Percentiles rank a stretch among this genome's conserved stretches.
phyloP scores from a whole-genome alignment of 2,797 vertebrate genomes.

The Sebastes hopkinsi region DNA sequence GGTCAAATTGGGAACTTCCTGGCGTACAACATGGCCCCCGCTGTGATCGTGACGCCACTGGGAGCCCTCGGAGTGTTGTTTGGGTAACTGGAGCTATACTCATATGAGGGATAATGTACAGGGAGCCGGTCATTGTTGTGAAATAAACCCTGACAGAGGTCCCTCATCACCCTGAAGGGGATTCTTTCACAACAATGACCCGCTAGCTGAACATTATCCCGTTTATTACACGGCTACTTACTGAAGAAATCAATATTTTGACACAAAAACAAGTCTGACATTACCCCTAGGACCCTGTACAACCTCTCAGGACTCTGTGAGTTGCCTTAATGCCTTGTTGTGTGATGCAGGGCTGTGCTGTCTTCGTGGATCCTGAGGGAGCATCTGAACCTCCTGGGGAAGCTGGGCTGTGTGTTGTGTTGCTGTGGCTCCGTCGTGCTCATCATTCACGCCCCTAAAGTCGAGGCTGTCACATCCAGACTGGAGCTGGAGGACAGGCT shows the following conservation, averaged over 20 bases:
- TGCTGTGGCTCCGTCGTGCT: constrained; percentile 93
- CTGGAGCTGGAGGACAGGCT: constrained; percentile 93
- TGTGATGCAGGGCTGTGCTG: constrained; percentile 88
- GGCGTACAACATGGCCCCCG: constrained; percentile 94
- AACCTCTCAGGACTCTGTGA: background rate
- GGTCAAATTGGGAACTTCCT: constrained; percentile 97
- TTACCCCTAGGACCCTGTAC: too few species aligned
- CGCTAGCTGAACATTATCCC: too few species aligned
- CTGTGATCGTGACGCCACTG: constrained; percentile 93
- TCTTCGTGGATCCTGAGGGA: constrained; percentile 93
- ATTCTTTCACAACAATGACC: too few species aligned
- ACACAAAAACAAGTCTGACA: too few species aligned
- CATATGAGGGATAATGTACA: background rate
- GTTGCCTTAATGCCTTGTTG: background rate
- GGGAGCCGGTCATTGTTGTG: too few species aligned
- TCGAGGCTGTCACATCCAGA: constrained; percentile 87
- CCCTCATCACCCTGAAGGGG: too few species aligned
- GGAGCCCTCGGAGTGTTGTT: constrained; percentile 97
- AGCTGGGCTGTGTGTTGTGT: constrained; percentile 92
- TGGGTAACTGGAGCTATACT: constrained; percentile 79
- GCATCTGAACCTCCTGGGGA: constrained; percentile 92
- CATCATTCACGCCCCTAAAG: constrained; percentile 93
- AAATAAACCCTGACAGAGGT: too few species aligned
- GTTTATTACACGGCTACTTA: too few species aligned
- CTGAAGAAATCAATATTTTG: too few species aligned